These are phyloP conservation scores for Acromyrmex heyeri DNA, from an alignment of 1,140 invertebrate genomes.

Conservation along the genomic window DNA sequence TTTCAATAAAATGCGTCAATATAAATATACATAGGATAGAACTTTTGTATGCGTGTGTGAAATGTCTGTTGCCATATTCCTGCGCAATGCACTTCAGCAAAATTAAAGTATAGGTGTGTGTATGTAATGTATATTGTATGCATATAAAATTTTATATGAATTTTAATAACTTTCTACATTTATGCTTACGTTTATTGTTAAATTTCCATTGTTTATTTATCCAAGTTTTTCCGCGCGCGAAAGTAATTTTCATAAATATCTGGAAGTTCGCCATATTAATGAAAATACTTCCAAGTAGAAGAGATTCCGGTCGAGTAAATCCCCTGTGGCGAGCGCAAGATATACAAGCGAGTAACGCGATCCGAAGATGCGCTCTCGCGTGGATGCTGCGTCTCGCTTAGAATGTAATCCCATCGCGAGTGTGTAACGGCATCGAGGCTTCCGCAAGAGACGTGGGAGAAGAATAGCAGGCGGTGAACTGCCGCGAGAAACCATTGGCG, in stretches of 20 bases:
- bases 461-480: slow-evolving; percentile 50
- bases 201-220: not conserved
- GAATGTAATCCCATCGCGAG: slow-evolving; percentile 61
- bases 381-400: slow-evolving; percentile 17
- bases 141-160: not conserved
- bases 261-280: slow-evolving; percentile 13
- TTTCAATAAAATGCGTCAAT: slow-evolving; percentile 38
- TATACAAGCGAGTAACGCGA: slow-evolving; percentile 21
- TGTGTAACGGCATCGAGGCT: slow-evolving; percentile 17
- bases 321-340: slow-evolving; percentile 33
- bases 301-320: slow-evolving; percentile 12
- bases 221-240: not conserved
- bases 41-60: not conserved
- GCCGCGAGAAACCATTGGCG: slow-evolving; percentile 58
- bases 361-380: slow-evolving; percentile 44
- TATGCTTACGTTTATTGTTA: not conserved
- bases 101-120: not conserved
- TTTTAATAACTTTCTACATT: slow-evolving; percentile 24
- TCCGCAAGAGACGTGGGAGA: slow-evolving; percentile 51
- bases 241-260: slow-evolving; percentile 57
- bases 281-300: slow-evolving; percentile 22
- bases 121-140: not conserved
- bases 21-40: slow-evolving; percentile 21
- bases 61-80: not conserved
- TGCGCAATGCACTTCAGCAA: not conserved